Base-by-base conservation (phyloP, 2,113 vertebrate genomes). In the Eurystomus gularis region DNA sequence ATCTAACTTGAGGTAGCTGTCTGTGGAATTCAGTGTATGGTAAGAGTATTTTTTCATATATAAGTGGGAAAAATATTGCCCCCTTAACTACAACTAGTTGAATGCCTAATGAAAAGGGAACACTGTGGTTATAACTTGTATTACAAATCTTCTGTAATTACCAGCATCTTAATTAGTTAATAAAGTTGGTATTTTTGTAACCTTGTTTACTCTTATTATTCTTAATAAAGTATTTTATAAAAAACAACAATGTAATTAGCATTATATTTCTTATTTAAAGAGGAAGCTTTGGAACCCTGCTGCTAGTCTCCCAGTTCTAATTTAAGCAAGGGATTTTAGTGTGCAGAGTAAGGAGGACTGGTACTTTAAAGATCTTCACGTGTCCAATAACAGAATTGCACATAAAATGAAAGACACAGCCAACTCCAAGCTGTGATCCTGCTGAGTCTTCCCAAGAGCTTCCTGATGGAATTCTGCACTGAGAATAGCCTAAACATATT, bases 121-220 rank as follows among this genome's bases (percentile, higher is more conserved):
- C 97, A 97, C 97, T 96, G 97, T 97, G 93, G 94, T 97, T 98
- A 97, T 98, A 96, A 97, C 82, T 89, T 97, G 93, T 98, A 97
- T 91, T 96, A 97, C 65, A 96, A 97, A 96, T 83, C 86, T 95
- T 96, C 96, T 98, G 98, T 98, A 97, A 97, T 96, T 98, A 97
- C 97, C 35, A 52, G 85, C 94, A 93, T 97, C 94, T 91, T 94
- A 71, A 94, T 88, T 97, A 96, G 93, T 93, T 94, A 95, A 96
- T 97, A 97, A 97, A 98, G 92, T 94, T 94, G 96, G 97, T 98
- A 98, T 98, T 98, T 98, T 98, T 98, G 97, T 98, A 98, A 97
- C 95, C 95, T 94, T 97, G 97, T 94, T 97, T 97, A 97, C 95
- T 98, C 95, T 96, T 97, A 97, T 98, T 97, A 97, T 96, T 97